Conservation (phyloP, 2,113 vertebrate genomes). For the Rhinogobius similis region DNA sequence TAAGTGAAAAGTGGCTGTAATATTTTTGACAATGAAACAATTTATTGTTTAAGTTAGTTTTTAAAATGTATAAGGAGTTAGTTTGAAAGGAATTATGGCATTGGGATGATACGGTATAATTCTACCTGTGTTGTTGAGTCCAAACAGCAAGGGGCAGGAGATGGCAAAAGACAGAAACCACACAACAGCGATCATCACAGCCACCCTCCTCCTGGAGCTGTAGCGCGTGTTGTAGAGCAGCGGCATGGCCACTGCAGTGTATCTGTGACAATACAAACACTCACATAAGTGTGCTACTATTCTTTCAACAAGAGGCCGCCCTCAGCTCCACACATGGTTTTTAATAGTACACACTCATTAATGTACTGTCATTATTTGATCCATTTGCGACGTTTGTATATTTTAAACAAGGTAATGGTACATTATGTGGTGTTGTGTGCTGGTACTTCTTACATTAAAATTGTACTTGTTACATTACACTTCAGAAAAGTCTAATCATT, state of each 20-base stretch:
- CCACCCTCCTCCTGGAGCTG: conserved; percentile 78
- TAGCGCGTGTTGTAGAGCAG: conserved; percentile 80
- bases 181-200: conserved; percentile 76
- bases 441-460: no score
- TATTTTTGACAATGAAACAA: no score
- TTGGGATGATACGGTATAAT: not conserved
- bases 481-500: no score
- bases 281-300: not conserved
- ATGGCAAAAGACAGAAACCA: conserved; percentile 82
- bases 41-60: no score
- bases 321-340: not conserved
- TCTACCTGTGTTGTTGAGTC: conserved; percentile 78
- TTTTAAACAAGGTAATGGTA: conserved; percentile 5
- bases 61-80: no score
- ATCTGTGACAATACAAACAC: conserved; percentile 51
- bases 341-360: not conserved
- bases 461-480: no score
- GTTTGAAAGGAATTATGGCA: no score
- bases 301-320: not conserved
- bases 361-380: not conserved
- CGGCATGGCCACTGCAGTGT: conserved; percentile 80
- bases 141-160: conserved; percentile 79
- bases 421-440: not conserved
- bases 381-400: not conserved
- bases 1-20: no score